A percentile compares a stretch with the other conserved stretches of the same genome.
These are phyloP conservation scores for Antheraea assamensis DNA, from an alignment of 2,888 invertebrate genomes.

Conservation along the genomic window DNA sequence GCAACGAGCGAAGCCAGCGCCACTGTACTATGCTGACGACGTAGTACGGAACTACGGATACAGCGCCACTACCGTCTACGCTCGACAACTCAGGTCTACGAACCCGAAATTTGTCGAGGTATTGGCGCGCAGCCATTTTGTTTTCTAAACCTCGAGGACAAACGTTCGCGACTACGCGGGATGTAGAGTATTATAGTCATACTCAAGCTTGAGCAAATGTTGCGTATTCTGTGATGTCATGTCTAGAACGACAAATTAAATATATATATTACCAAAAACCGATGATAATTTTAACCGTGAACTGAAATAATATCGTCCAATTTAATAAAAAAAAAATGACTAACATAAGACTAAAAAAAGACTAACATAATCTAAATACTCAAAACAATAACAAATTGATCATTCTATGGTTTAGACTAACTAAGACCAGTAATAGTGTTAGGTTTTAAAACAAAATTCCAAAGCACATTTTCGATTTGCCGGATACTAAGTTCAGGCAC, in stretches of 20 bases:
- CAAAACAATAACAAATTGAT: too few species aligned
- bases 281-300: background rate
- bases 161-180: background rate
- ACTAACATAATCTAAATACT: too few species aligned
- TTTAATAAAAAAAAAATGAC: too few species aligned
- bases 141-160: slow-evolving; percentile 44
- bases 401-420: too few species aligned
- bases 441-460: too few species aligned
- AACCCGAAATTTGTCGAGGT: slow-evolving; percentile 35
- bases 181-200: background rate
- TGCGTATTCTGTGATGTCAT: background rate
- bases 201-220: background rate
- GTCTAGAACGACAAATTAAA: background rate
- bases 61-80: slow-evolving; percentile 59
- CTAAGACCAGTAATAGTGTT: too few species aligned
- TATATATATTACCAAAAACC: background rate
- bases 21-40: slow-evolving; percentile 48
- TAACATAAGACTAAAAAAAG: too few species aligned
- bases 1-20: slow-evolving; percentile 61
- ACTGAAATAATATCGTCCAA: background rate
- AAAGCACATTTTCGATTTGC: too few species aligned
- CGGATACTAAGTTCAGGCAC: too few species aligned
- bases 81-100: slow-evolving; percentile 45
- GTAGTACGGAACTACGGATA: slow-evolving; percentile 65
- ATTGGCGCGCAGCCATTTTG: slow-evolving; percentile 71